A percentile compares a stretch with the other conserved stretches of the same genome.
phyloP scores from a whole-genome alignment of 2,113 vertebrate species.

The Glaucomys volans region DNA sequence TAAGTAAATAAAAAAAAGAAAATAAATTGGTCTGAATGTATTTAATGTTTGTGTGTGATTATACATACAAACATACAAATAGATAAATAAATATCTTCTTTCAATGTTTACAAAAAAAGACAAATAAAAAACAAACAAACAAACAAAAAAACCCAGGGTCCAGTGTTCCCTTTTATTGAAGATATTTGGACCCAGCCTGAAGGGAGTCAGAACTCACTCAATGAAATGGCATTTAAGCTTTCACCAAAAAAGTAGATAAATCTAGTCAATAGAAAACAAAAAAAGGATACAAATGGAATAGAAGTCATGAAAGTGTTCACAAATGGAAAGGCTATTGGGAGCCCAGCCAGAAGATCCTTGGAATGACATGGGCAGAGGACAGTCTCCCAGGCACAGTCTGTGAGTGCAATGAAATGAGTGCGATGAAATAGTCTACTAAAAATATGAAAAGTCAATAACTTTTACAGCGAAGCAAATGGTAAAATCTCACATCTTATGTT shows the following conservation, averaged over 20 bases:
- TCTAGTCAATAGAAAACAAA: background rate
- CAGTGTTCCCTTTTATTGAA: background rate
- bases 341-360: background rate
- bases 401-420: background rate
- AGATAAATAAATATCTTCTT: background rate
- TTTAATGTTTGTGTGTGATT: background rate
- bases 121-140: too few species aligned
- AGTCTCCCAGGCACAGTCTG: background rate
- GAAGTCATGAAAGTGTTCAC: background rate
- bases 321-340: background rate
- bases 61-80: background rate
- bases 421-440: background rate
- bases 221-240: background rate
- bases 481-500: constrained; percentile 6
- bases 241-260: background rate
- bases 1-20: too few species aligned
- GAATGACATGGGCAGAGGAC: background rate
- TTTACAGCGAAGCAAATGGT: background rate
- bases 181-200: background rate
- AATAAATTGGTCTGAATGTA: background rate
- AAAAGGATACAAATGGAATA: background rate
- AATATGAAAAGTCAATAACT: background rate
- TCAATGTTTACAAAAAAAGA: background rate
- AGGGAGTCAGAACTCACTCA: background rate
- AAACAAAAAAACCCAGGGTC: background rate